Evolutionary conservation across 2,797 vertebrate genomes (phyloP).

Genomic region (Nannoperca australis): DNA sequence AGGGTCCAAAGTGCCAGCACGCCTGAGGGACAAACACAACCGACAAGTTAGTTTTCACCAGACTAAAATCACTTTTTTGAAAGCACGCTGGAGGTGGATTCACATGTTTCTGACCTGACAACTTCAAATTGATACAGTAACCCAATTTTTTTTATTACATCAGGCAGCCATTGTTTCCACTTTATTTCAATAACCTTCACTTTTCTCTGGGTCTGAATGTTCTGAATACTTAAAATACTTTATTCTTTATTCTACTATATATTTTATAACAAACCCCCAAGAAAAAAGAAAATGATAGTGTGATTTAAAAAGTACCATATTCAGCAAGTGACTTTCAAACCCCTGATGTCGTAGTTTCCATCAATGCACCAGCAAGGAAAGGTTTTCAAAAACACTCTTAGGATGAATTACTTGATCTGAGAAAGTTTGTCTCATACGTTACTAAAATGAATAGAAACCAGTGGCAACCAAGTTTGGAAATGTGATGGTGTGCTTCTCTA

Average conservation of each 20-base stretch:
- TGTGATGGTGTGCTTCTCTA: too few relatives aligned
- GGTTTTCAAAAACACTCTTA: not conserved
- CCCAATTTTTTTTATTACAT: too few relatives aligned
- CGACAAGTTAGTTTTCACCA: not conserved
- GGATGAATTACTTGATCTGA: not conserved
- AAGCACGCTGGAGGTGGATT: not conserved
- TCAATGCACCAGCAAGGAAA: not conserved
- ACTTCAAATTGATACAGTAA: too few relatives aligned
- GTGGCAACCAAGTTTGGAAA: too few relatives aligned
- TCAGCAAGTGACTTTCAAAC: not conserved
- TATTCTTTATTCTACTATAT: not conserved
- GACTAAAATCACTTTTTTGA: not conserved
- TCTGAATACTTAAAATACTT: not conserved
- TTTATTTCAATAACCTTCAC: not conserved
- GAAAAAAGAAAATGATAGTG: not conserved
- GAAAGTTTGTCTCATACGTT: not conserved
- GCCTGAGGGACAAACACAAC: constrained; percentile 78
- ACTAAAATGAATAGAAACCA: not conserved
- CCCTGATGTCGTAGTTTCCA: not conserved
- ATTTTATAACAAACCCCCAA: not conserved
- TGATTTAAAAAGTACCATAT: not conserved
- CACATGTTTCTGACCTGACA: too few relatives aligned
- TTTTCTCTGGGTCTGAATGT: not conserved
- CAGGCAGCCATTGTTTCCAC: not conserved
- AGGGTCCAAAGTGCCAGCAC: constrained; percentile 95